Base-by-base conservation (phyloP, 2,888 invertebrate genomes). In the Agrochola circellaris region DNA sequence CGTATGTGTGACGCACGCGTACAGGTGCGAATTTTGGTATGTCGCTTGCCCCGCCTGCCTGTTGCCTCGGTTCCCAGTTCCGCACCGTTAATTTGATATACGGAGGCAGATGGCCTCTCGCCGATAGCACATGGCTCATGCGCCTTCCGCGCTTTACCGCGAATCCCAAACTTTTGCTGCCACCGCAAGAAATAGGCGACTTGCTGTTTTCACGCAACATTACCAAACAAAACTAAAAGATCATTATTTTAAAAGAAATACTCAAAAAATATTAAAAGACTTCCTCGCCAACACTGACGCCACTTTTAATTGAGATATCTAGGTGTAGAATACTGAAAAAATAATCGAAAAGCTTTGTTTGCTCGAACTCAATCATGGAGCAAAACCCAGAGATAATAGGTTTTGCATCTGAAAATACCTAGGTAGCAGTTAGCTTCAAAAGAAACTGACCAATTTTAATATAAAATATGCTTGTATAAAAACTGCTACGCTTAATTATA, bases 51-150 rank as follows among this genome's bases (percentile, higher is more conserved):
- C 58, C 83, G 65, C 77, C 75, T 82, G 51, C 51, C 20, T 72
- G 72, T 85, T 79, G 79, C 84, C 77, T 73, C 72, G 75, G 78
- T 88, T 88, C 87, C 88, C 91, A 90, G 95, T 95, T 95, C 92
- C 93, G 93, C 94, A 86, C 92, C 91, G 95, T 94, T 95, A 93
- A 94, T 94, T 94, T 94, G 92, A 94, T 92, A 91, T 92, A 91
- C 92, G 88, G 91, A 93, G 92, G 93, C 94, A 93, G 94, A 94
- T 93, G 92, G 92, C 93, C 91, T 87, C 91, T 87, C 86, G 86
- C 89, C 88, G 93, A 94, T 93, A 93, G 84, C 88, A 83, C 83
- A 80, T 78, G 79, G 89, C 87, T 86, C 86, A 77, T 84, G 83
- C 84, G 76, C 87, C 83, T 91, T 82, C 84, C 84, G 86, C 86